Evolutionary conservation across 2,888 invertebrate genomes (phyloP), one percentile per base, ranked within the genome.

Genomic region (Orthosia gracilis): DNA sequence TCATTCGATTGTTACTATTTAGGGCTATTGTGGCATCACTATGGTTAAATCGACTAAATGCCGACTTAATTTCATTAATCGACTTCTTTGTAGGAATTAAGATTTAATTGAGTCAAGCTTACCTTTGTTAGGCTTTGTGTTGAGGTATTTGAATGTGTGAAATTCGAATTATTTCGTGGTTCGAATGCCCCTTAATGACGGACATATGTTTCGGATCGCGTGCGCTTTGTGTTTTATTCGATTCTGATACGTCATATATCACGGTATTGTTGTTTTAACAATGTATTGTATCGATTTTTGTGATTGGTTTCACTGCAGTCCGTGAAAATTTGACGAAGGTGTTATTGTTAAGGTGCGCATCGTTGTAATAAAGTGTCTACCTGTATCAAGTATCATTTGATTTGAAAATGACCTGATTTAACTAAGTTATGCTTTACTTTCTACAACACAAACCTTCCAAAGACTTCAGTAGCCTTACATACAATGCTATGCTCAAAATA

Each of bases 31-130:
- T 96, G 85, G 85, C 82, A 88, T 86, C 89, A 93, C 90, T 94
- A 94, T 93, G 95, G 92, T 93, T 94, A 95, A 94, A 92, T 93
- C 94, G 94, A 92, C 93, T 96, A 96, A 96, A 96, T 94, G 96
- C 94, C 94, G 95, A 94, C 95, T 96, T 96, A 95, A 96, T 96
- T 96, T 95, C 96, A 96, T 96, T 96, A 96, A 96, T 96, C 95
- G 95, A 94, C 91, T 91, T 89, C 94, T 95, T 96, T 96, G 95
- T 95, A 95, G 90, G 94, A 95, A 96, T 96, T 96, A 95, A 95
- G 94, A 94, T 96, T 96, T 96, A 96, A 96, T 96, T 95, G 96
- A 96, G 96, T 95, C 93, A 91, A 94, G 90, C 91, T 91, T 89
- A 89, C 91, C 91, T 90, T 94, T 93, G 92, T 92, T 82, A 82